Conservation (phyloP, 2,797 vertebrate genomes). For the Oophaga sylvatica region DNA sequence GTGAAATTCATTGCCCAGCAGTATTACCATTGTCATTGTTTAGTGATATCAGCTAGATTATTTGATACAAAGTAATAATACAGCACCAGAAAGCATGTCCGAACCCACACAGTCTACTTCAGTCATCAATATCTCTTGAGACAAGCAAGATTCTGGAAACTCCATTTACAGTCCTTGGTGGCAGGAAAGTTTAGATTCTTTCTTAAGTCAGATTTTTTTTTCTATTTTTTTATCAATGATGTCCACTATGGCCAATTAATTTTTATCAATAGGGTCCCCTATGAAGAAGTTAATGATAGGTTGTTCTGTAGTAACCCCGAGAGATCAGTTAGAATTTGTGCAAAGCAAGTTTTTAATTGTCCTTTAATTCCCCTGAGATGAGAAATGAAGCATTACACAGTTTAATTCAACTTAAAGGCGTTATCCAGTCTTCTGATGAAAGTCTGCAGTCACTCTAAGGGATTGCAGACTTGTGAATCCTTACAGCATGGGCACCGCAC, state of each 20-base stretch:
- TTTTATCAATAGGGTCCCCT: neutral
- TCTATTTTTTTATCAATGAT: neutral
- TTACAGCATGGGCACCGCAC: too few relatives aligned
- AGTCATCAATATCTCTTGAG: neutral
- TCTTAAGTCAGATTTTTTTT: neutral
- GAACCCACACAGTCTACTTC: neutral
- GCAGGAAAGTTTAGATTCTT: neutral
- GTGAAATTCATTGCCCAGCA: conserved; percentile 4
- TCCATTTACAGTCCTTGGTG: neutral
- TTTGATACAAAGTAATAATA: neutral
- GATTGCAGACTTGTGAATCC: too few relatives aligned
- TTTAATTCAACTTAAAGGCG: too few relatives aligned
- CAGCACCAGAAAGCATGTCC: neutral
- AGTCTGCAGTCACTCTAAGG: too few relatives aligned
- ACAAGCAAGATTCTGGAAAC: neutral
- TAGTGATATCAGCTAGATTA: neutral
- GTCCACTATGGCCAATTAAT: neutral
- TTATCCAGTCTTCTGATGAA: too few relatives aligned
- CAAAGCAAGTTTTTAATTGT: neutral
- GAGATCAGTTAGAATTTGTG: neutral
- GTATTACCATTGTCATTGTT: neutral
- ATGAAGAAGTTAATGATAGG: neutral
- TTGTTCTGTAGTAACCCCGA: neutral
- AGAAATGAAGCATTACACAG: neutral
- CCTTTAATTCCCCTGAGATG: neutral